These are phyloP conservation scores for Bryconaethiops microstoma DNA, from an alignment of 2,797 vertebrate genomes.

Conservation along the genomic window DNA sequence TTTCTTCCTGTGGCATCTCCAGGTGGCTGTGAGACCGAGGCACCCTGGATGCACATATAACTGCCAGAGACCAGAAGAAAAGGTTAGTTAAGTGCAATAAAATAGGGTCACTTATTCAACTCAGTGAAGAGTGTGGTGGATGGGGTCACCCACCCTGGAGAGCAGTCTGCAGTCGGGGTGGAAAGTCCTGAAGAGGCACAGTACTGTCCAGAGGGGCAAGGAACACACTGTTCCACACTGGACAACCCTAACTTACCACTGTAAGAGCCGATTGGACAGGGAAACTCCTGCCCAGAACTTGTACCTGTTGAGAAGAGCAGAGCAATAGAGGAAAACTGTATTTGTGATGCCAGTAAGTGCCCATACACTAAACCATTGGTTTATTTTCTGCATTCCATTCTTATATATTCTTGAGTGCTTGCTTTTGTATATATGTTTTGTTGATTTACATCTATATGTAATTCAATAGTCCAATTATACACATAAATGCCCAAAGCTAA, in stretches of 20 bases:
- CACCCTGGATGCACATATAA: constrained; percentile 76
- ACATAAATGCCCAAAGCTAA: too few species aligned
- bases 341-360: too few species aligned
- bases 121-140: neutral
- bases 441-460: too few species aligned
- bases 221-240: constrained; percentile 71
- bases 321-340: neutral
- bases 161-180: constrained; percentile 76
- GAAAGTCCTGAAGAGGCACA: constrained; percentile 76
- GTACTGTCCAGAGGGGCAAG: constrained; percentile 79
- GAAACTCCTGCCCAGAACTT: constrained; percentile 71
- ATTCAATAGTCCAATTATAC: too few species aligned
- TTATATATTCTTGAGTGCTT: too few species aligned
- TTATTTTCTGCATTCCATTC: too few species aligned
- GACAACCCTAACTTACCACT: constrained; percentile 72
- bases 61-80: constrained; percentile 57
- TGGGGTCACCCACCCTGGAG: constrained; percentile 72
- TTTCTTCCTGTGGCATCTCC: constrained; percentile 68
- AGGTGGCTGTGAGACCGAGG: constrained; percentile 71
- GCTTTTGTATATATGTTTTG: too few species aligned
- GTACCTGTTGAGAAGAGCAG: constrained; percentile 65
- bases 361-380: too few species aligned
- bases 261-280: constrained; percentile 80
- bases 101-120: neutral
- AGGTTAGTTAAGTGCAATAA: constrained; percentile 15